Evolutionary conservation across 2,113 vertebrate species (phyloP).

Genomic region (Tricholaema leucomelas): DNA sequence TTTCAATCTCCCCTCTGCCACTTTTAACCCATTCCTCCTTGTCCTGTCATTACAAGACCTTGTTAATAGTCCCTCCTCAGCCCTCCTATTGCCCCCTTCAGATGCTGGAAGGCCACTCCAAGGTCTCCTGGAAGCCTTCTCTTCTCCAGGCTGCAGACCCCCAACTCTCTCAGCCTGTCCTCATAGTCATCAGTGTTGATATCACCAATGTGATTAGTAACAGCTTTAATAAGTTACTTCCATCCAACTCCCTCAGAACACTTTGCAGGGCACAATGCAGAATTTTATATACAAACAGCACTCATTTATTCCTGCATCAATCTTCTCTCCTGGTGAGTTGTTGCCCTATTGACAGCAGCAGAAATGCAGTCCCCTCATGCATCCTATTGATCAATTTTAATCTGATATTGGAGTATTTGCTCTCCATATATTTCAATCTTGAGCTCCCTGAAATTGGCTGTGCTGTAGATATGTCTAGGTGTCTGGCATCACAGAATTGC

Average conservation of each 20-base stretch:
- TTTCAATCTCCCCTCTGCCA: no score
- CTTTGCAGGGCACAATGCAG: not conserved
- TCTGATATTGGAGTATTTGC: slow-evolving; percentile 66
- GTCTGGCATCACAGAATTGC: no score
- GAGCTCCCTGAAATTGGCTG: slow-evolving; percentile 36
- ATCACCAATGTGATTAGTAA: not conserved
- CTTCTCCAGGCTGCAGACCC: no score
- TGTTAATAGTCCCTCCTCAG: no score
- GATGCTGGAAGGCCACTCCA: no score
- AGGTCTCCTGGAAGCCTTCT: no score
- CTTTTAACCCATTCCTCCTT: no score
- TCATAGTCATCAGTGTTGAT: not conserved
- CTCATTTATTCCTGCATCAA: slow-evolving; percentile 63
- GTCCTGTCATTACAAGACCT: no score
- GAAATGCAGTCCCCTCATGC: slow-evolving; percentile 13
- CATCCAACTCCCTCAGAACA: not conserved
- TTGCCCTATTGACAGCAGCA: slow-evolving; percentile 59
- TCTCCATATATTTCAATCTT: slow-evolving; percentile 50
- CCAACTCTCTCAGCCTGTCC: no score
- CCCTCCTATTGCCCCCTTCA: no score
- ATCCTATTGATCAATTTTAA: slow-evolving; percentile 66
- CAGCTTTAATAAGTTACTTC: not conserved
- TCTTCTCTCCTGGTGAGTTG: slow-evolving; percentile 68
- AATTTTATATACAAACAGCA: slow-evolving; percentile 48
- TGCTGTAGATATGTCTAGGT: slow-evolving; percentile 2